These are phyloP conservation scores for Orestias chungarensis DNA, from an alignment of 2,797 vertebrate species.

Conservation along the genomic window DNA sequence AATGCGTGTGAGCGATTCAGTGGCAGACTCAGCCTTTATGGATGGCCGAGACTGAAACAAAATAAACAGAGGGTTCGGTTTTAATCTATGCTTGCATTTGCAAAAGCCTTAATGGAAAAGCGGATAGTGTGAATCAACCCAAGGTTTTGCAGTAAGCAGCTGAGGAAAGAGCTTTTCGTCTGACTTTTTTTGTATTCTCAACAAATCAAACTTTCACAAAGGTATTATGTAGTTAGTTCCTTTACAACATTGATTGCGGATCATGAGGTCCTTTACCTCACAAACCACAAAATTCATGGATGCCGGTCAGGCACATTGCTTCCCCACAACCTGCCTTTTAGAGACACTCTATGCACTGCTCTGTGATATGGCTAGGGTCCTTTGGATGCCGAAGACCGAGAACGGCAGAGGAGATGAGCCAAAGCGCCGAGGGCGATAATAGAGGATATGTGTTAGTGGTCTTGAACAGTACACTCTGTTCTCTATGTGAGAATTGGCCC, in stretches of 20 bases:
- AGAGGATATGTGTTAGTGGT: conserved; percentile 33
- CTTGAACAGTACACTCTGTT: conserved; percentile 60
- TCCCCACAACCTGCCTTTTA: conserved; percentile 7
- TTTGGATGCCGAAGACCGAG: conserved; percentile 35
- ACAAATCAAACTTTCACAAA: neutral
- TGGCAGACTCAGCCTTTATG: conserved; percentile 19
- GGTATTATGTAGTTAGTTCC: neutral
- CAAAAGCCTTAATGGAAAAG: neutral
- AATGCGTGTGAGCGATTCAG: conserved; percentile 32
- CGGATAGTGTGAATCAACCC: neutral
- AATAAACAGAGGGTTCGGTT: conserved; percentile 1
- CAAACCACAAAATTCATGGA: neutral
- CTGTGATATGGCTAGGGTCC: conserved; percentile 14
- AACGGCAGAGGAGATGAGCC: conserved; percentile 22
- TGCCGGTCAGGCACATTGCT: neutral
- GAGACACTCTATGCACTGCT: conserved; percentile 28
- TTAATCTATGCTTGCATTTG: conserved; percentile 2
- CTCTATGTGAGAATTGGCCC: conserved; percentile 37
- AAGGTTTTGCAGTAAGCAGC: neutral
- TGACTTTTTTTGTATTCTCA: neutral
- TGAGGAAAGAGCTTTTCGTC: neutral
- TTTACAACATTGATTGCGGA: neutral
- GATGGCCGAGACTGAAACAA: conserved; percentile 2
- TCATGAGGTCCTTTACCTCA: neutral
- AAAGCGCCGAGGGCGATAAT: conserved; percentile 40